A percentile compares a stretch with the other conserved stretches of the same genome.
These are phyloP conservation scores for Acromyrmex echinatior DNA, from an alignment of 1,140 invertebrate genomes.

Conservation along the genomic window DNA sequence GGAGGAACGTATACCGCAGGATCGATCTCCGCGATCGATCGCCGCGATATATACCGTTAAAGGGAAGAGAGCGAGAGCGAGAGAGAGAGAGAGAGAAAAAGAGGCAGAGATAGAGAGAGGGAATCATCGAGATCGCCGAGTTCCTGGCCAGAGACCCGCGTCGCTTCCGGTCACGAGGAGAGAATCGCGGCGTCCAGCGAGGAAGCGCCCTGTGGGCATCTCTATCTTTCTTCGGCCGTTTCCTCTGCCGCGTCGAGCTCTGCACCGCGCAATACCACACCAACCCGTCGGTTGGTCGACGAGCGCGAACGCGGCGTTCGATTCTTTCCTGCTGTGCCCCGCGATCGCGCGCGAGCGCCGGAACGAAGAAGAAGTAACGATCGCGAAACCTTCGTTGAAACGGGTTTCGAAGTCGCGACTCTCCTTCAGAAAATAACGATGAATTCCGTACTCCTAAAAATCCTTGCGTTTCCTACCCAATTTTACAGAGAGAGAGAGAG, in stretches of 20 bases:
- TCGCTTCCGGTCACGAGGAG: constrained; percentile 85
- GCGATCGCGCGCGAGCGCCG: constrained; percentile 47
- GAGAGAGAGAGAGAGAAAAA: constrained; percentile 12
- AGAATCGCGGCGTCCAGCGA: constrained; percentile 67
- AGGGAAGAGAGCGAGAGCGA: constrained; percentile 15
- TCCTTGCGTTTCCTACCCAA: background rate
- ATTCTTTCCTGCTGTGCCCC: constrained; percentile 64
- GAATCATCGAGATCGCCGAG: constrained; percentile 83
- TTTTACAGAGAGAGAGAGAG: background rate
- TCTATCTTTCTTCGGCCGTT: constrained; percentile 42
- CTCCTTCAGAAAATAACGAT: constrained; percentile 15
- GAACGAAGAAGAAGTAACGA: constrained; percentile 62
- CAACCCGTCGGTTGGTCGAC: constrained; percentile 16
- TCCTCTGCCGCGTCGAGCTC: constrained; percentile 52
- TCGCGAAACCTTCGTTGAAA: constrained; percentile 38
- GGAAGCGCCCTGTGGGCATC: constrained; percentile 67
- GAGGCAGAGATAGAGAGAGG: constrained; percentile 47
- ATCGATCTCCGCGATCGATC: constrained; percentile 76
- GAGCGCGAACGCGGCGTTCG: constrained; percentile 58
- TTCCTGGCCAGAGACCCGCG: constrained; percentile 81
- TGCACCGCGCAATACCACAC: constrained; percentile 42
- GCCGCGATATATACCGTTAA: constrained; percentile 76
- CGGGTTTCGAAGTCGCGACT: constrained; percentile 42
- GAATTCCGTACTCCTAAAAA: background rate
- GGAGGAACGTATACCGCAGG: constrained; percentile 69